A percentile compares a stretch with the other conserved stretches of the same genome.
phyloP scores from a whole-genome alignment of 1,140 invertebrate species.

The Drosophila truncata region DNA sequence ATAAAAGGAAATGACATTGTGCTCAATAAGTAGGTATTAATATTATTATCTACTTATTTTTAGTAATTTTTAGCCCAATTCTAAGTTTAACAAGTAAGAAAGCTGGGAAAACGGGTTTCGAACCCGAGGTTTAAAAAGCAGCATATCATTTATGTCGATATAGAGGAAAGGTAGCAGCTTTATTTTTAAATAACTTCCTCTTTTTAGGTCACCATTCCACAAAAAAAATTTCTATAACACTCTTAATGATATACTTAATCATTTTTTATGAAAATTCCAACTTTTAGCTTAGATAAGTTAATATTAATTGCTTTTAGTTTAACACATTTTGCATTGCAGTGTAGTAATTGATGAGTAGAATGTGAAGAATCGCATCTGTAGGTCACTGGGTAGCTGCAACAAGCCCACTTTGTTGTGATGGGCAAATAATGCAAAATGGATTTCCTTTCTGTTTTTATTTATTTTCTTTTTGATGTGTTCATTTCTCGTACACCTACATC shows the following conservation, averaged over 20 bases:
- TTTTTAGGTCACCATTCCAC: too few relatives aligned
- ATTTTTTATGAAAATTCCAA: too few relatives aligned
- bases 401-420: conserved; percentile 24
- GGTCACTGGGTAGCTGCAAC: conserved; percentile 8
- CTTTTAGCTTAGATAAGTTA: too few relatives aligned
- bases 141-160: neutral
- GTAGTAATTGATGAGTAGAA: neutral
- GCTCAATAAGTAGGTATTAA: too few relatives aligned
- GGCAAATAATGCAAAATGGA: conserved; percentile 32
- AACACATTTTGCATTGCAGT: neutral
- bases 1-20: conserved; percentile 13
- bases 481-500: conserved; percentile 1
- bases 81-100: neutral
- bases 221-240: too few relatives aligned
- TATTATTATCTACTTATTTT: neutral
- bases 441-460: conserved; percentile 24
- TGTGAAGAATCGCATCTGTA: conserved; percentile 15
- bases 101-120: neutral
- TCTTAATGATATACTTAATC: neutral
- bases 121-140: neutral
- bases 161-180: neutral
- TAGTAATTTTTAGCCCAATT: neutral
- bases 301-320: neutral
- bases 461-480: conserved; percentile 14
- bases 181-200: too few relatives aligned